Evolutionary conservation across 2,797 vertebrate genomes (phyloP).

Genomic region (Oceanodroma leucorhoa): DNA sequence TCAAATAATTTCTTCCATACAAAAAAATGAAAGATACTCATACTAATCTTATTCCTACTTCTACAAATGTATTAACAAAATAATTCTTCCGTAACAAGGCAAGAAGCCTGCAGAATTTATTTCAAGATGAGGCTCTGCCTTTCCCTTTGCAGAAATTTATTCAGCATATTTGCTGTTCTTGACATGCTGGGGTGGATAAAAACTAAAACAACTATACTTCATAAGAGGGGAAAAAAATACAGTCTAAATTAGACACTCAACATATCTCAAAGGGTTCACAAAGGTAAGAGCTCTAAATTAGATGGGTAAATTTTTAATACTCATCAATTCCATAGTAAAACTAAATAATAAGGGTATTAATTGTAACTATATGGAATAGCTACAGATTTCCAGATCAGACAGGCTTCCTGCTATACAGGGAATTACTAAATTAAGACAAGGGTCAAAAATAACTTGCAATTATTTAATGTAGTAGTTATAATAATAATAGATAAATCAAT

Average conservation of each 20-base stretch:
- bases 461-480: neutral
- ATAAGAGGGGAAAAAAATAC: neutral
- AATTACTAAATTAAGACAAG: neutral
- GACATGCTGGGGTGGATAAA: neutral
- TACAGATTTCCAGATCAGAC: neutral
- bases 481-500: neutral
- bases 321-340: neutral
- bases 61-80: neutral
- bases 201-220: neutral
- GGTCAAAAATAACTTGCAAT: neutral
- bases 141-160: neutral
- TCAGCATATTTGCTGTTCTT: neutral
- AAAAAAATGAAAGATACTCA: neutral
- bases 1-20: neutral
- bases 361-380: neutral
- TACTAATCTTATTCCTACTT: neutral
- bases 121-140: neutral
- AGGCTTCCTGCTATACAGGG: neutral
- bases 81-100: neutral
- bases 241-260: neutral
- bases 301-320: neutral
- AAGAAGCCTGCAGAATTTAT: neutral
- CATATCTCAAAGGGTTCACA: neutral
- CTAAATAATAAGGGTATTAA: neutral
- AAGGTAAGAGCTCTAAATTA: neutral